Evolutionary conservation across 2,113 vertebrate genomes (phyloP).

Genomic region (Bufo gargarizans): DNA sequence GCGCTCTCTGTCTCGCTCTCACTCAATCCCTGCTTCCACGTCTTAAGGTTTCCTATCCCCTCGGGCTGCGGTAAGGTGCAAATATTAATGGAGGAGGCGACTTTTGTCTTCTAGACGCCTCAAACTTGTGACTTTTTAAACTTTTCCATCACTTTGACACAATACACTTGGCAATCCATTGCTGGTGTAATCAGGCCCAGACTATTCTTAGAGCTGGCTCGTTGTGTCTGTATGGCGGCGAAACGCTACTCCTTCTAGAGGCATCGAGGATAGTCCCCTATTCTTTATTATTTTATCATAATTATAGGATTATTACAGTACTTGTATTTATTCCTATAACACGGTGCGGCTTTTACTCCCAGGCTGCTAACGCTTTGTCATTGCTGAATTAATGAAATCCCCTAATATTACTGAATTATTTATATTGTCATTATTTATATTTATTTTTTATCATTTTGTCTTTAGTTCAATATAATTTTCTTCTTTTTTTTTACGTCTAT

Average conservation of each 20-base stretch:
- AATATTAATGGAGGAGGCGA: neutral
- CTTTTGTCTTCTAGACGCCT: neutral
- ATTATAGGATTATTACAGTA: too few relatives aligned
- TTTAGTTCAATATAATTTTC: neutral
- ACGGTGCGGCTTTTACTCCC: too few relatives aligned
- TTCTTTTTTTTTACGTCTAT: neutral
- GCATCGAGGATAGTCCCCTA: neutral
- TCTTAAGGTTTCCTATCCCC: constrained; percentile 37
- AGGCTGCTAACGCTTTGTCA: neutral
- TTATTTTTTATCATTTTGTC: neutral
- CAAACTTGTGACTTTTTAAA: constrained; percentile 17
- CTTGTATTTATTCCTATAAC: too few relatives aligned
- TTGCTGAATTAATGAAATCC: neutral
- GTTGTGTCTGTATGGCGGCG: neutral
- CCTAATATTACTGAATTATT: neutral
- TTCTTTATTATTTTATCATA: too few relatives aligned
- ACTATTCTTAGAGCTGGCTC: constrained; percentile 50
- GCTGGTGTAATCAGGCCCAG: constrained; percentile 34
- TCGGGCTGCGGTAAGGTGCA: constrained; percentile 65
- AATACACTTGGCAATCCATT: neutral
- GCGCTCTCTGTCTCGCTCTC: neutral
- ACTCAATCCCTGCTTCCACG: constrained; percentile 23
- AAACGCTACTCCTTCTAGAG: neutral
- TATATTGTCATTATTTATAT: neutral
- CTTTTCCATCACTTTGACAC: constrained; percentile 8